Base-by-base conservation (phyloP, 2,888 invertebrate species). In the Cabera pusaria region DNA sequence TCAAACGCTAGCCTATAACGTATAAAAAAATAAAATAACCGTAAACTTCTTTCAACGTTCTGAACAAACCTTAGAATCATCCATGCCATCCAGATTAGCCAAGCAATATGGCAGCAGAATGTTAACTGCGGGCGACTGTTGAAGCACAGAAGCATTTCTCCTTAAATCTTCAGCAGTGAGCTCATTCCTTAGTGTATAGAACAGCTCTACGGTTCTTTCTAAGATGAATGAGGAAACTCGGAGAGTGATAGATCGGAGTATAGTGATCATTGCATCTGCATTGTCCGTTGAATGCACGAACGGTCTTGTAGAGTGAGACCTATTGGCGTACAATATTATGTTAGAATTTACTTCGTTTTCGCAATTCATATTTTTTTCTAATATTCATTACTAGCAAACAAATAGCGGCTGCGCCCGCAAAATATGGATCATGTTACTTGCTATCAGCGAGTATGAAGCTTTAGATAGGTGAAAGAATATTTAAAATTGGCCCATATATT, bases 21-120 rank as follows among this genome's bases (percentile, higher is more conserved):
- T n/a, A n/a, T n/a, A n/a, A n/a, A n/a, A n/a, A n/a, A n/a, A n/a
- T n/a, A n/a, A n/a, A n/a, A n/a, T n/a, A n/a, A n/a, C n/a, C n/a
- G n/a, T n/a, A n/a, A n/a, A n/a, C n/a, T n/a, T n/a, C n/a, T n/a
- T n/a, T n/a, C n/a, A n/a, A n/a, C n/a, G n/a, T n/a, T n/a, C n/a
- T n/a, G n/a, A 20, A 23, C 19, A 5, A 2, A 95, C 96, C 90
- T 94, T 93, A 0, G 97, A 95, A 81, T 98, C 97, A 33, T 94
- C 94, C 46, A 91, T 79, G 20, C 96, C 90, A 7, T 96, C 95
- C 48, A 98, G 92, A 63, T 97, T 96, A 3, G 97, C 96, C 64
- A 97, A 90, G 6, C 96, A 93, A 44, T 96, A 90, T 0, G 98
- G 98, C 55, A 98, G 76, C 24, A 98, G 88, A 0, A 94, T 95